Percentiles rank a stretch among this genome's conserved stretches.
Conservation (phyloP, 2,797 vertebrate genomes). For the Myotis findleyi region DNA sequence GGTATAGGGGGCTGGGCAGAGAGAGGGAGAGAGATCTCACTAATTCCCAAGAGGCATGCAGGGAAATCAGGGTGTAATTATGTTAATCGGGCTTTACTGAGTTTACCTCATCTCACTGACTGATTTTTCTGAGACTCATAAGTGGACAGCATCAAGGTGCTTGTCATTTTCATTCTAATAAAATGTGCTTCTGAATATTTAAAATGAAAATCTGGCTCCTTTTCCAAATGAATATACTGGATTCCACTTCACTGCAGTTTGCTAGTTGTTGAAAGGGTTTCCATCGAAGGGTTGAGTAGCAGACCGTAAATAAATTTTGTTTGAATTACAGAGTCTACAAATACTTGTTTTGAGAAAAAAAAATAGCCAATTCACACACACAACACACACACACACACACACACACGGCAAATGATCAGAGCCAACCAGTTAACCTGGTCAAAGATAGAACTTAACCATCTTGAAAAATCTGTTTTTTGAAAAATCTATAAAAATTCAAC, state of each 20-base stretch:
- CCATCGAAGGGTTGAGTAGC: constrained; percentile 54
- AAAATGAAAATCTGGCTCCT: constrained; percentile 70
- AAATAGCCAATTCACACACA: background rate
- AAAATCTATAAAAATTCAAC: constrained; percentile 42
- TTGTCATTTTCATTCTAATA: constrained; percentile 60
- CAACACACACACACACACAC: background rate
- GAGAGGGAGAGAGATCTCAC: constrained; percentile 12
- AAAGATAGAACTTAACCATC: constrained; percentile 46
- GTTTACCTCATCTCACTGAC: constrained; percentile 77
- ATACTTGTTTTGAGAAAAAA: constrained; percentile 73
- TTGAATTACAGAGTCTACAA: constrained; percentile 64
- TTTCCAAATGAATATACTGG: constrained; percentile 68
- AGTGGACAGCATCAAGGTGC: constrained; percentile 73
- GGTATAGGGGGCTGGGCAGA: background rate
- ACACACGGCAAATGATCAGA: background rate
- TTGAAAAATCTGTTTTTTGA: constrained; percentile 45
- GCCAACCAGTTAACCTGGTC: background rate
- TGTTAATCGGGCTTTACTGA: constrained; percentile 72
- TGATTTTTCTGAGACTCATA: constrained; percentile 81
- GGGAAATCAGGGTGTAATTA: constrained; percentile 81
- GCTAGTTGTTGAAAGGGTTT: constrained; percentile 63
- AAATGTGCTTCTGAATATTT: constrained; percentile 76
- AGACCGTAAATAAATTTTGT: constrained; percentile 68
- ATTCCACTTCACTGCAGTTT: constrained; percentile 60
- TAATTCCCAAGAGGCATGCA: constrained; percentile 77